Percentiles rank a stretch among this genome's conserved stretches.
Evolutionary conservation across 1,140 invertebrate genomes (phyloP).

Genomic region (Mya arenaria): DNA sequence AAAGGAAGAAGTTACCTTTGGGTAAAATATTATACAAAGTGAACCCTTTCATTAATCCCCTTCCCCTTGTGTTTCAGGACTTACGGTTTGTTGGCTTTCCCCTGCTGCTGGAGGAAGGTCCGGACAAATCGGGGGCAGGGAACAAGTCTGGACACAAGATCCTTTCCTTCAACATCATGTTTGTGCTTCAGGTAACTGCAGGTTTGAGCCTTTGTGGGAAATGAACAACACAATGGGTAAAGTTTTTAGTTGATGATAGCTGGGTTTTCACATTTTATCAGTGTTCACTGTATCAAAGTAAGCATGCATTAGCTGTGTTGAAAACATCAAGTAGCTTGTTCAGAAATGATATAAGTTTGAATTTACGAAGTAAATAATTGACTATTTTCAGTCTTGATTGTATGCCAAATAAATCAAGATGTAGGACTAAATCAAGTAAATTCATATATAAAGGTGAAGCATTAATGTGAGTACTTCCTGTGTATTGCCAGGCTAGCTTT

Average conservation of each 20-base stretch:
- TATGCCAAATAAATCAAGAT: not conserved
- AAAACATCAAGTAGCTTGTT: not conserved
- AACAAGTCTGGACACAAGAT: constrained; percentile 78
- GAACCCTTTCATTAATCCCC: not conserved
- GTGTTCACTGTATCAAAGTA: not conserved
- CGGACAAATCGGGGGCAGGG: constrained; percentile 82
- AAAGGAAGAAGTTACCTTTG: not conserved
- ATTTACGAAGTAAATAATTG: not conserved
- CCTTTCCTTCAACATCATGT: constrained; percentile 95
- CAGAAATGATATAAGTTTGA: not conserved
- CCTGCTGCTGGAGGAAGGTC: constrained; percentile 80
- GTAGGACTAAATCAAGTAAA: not conserved
- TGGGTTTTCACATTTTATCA: not conserved
- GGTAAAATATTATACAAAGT: not conserved
- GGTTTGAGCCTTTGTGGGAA: not conserved
- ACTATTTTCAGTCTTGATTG: not conserved
- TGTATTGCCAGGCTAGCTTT: constrained; percentile 12
- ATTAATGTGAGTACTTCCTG: not conserved
- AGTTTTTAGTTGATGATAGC: not conserved
- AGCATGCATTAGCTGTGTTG: not conserved
- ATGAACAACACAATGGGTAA: not conserved
- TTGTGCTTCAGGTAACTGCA: constrained; percentile 87
- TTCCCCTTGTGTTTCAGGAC: constrained; percentile 84
- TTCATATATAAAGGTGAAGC: not conserved
- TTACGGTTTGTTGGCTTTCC: constrained; percentile 97